Conservation (phyloP, 2,888 invertebrate genomes). For the Tortrix viridana region DNA sequence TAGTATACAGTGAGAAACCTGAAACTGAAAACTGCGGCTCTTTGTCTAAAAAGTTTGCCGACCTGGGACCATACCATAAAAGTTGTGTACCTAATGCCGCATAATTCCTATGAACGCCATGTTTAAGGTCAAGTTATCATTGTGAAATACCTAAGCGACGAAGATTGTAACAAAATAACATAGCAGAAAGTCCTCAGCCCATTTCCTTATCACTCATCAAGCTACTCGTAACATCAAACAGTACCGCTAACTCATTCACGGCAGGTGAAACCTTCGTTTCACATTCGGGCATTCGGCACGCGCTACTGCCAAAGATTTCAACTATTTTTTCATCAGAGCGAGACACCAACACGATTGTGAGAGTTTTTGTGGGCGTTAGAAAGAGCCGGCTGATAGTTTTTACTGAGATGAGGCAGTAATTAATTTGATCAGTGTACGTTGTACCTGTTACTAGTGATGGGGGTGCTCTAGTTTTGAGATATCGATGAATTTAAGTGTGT, state of each 20-base stretch:
- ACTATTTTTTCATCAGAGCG: conserved; percentile 60
- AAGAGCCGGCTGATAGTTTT: conserved; percentile 55
- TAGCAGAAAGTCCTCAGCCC: conserved; percentile 27
- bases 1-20: too few relatives aligned
- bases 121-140: too few relatives aligned
- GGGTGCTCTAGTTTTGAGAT: conserved; percentile 45
- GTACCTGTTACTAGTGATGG: conserved; percentile 61
- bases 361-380: conserved; percentile 47
- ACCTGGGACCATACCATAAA: too few relatives aligned
- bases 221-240: conserved; percentile 56
- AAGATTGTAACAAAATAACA: too few relatives aligned
- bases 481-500: conserved; percentile 43
- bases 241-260: conserved; percentile 65
- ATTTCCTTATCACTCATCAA: conserved; percentile 37
- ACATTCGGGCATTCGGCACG: conserved; percentile 76
- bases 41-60: too few relatives aligned
- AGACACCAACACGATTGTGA: conserved; percentile 46
- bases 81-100: too few relatives aligned
- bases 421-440: conserved; percentile 80
- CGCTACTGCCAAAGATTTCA: conserved; percentile 70
- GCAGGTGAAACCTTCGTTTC: conserved; percentile 77
- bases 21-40: too few relatives aligned
- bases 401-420: conserved; percentile 79
- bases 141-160: too few relatives aligned
- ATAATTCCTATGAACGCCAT: too few relatives aligned